These are phyloP conservation scores for Morone saxatilis DNA, from an alignment of 2,113 vertebrate genomes.

Conservation along the genomic window DNA sequence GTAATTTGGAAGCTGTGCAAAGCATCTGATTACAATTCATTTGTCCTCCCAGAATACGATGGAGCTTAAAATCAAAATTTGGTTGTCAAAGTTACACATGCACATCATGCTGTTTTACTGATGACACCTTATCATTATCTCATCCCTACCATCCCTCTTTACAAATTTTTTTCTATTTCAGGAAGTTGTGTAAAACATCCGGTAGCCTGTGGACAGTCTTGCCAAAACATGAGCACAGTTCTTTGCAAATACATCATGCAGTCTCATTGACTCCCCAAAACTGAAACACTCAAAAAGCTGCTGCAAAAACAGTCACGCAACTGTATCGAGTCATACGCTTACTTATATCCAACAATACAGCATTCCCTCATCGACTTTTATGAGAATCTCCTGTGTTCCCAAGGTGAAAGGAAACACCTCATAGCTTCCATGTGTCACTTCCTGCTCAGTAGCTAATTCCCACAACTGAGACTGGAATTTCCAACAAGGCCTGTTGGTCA, in stretches of 20 bases:
- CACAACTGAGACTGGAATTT: conserved; percentile 66
- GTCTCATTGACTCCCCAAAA: conserved; percentile 1
- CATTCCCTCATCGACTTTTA: conserved; percentile 42
- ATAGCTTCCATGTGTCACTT: conserved; percentile 73
- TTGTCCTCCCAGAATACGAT: background rate
- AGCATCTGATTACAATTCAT: conserved; percentile 10
- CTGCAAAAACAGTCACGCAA: conserved; percentile 9
- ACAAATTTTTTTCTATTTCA: conserved; percentile 54
- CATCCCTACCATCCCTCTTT: conserved; percentile 4
- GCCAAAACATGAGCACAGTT: conserved; percentile 38
- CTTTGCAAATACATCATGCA: conserved; percentile 33
- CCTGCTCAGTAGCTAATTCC: conserved; percentile 66
- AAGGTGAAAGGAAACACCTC: conserved; percentile 70
- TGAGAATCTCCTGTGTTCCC: conserved; percentile 39
- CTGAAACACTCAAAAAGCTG: background rate
- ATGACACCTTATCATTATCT: conserved; percentile 32
- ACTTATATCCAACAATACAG: conserved; percentile 46
- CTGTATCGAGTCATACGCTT: conserved; percentile 16
- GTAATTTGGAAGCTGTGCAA: background rate
- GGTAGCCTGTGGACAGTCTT: conserved; percentile 22
- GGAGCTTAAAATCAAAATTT: background rate
- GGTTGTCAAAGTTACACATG: background rate
- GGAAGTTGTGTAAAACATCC: conserved; percentile 34
- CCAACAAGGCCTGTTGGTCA: conserved; percentile 42
- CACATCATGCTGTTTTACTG: background rate